Percentiles rank a stretch among this genome's conserved stretches.
phyloP scores from a whole-genome alignment of 2,797 vertebrate species.

The Leptodactylus fallax region DNA sequence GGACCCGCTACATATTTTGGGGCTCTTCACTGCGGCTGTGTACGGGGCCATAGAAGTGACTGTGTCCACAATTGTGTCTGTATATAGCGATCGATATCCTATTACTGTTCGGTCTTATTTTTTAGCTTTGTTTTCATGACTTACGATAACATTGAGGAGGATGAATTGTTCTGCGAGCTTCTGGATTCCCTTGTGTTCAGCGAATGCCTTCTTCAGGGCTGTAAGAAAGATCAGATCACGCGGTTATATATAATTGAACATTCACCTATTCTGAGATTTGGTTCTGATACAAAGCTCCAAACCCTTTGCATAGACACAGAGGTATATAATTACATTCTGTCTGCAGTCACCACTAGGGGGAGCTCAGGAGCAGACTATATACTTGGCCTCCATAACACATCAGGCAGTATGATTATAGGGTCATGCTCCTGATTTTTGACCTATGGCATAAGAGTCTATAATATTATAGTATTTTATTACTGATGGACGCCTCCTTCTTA shows the following conservation, averaged over 20 bases:
- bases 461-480: too few species aligned
- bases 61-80: too few species aligned
- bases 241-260: too few species aligned
- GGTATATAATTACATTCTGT: too few species aligned
- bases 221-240: background rate
- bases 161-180: constrained; percentile 87
- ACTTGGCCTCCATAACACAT: background rate
- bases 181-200: constrained; percentile 86
- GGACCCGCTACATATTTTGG: too few species aligned
- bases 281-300: background rate
- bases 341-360: background rate
- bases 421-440: background rate
- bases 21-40: too few species aligned
- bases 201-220: constrained; percentile 90
- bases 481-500: constrained; percentile 67
- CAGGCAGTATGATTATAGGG: background rate
- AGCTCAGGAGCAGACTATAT: background rate
- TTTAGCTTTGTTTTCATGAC: constrained; percentile 62
- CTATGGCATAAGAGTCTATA: too few species aligned
- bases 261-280: too few species aligned
- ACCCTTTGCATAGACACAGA: background rate
- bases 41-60: too few species aligned
- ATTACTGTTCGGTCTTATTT: too few species aligned
- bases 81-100: too few species aligned
- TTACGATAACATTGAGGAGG: constrained; percentile 90